phyloP scores from a whole-genome alignment of 2,113 vertebrate genomes.

The Ptilorrhoa leucosticta region DNA sequence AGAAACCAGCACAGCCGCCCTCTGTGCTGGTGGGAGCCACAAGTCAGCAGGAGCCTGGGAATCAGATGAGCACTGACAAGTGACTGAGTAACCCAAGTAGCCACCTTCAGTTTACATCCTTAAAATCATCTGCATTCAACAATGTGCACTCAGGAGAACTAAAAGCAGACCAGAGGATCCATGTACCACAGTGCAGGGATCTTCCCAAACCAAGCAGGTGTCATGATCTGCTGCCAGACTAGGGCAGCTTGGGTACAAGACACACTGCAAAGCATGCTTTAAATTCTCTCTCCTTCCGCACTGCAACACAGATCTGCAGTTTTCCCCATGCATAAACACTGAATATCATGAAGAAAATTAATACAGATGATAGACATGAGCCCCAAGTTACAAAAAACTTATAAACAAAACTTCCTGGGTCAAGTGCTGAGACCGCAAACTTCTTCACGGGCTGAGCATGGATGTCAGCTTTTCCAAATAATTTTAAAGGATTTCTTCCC shows the following conservation, averaged over 20 bases:
- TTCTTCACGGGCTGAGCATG: background rate
- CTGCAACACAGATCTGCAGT: background rate
- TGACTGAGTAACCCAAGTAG: background rate
- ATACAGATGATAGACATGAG: background rate
- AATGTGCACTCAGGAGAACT: background rate
- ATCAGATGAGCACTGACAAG: background rate
- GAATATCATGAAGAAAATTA: background rate
- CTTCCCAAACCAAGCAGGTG: background rate
- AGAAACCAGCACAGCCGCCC: accelerated
- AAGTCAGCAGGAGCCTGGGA: background rate
- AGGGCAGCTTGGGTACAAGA: background rate
- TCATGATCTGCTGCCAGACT: background rate
- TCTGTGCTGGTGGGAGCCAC: background rate
- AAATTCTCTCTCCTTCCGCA: background rate
- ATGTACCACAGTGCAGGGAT: background rate
- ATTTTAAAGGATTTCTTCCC: background rate
- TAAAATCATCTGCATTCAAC: background rate
- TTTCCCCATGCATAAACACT: background rate
- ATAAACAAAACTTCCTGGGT: background rate
- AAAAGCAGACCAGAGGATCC: background rate
- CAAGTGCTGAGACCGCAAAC: background rate
- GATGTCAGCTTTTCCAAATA: background rate
- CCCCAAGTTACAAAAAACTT: background rate
- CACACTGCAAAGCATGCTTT: background rate
- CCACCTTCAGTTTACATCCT: background rate